Evolutionary conservation across 2,888 invertebrate genomes (phyloP).

Genomic region (Heliconius cydno): DNA sequence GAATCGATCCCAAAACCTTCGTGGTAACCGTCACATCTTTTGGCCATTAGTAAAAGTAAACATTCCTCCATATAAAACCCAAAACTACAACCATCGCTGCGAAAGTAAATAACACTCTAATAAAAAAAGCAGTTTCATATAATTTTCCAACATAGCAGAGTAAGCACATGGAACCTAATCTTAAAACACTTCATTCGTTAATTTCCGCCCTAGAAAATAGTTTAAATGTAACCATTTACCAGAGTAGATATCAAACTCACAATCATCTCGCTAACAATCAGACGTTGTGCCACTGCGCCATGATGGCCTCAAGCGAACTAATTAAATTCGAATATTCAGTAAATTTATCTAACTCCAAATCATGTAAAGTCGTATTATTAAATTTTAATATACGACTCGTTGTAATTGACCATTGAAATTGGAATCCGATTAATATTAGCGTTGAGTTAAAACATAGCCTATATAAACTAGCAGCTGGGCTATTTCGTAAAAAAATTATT

Average conservation of each 20-base stretch:
- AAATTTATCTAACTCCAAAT: constrained; percentile 3
- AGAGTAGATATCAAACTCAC: neutral
- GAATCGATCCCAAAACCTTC: too few species aligned
- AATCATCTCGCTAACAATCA: neutral
- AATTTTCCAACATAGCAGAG: neutral
- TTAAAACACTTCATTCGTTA: neutral
- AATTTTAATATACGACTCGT: constrained; percentile 38
- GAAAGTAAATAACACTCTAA: too few species aligned
- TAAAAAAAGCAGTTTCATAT: too few species aligned
- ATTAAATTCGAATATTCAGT: neutral
- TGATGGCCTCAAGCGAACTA: neutral
- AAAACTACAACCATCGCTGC: too few species aligned
- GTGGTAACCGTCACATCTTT: too few species aligned
- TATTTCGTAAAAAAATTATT: neutral
- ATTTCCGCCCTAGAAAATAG: neutral
- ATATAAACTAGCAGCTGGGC: constrained; percentile 2
- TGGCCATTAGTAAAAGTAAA: too few species aligned
- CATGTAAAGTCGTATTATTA: constrained; percentile 31
- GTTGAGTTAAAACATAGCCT: constrained; percentile 15
- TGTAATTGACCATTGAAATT: constrained; percentile 36
- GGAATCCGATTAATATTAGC: constrained; percentile 38
- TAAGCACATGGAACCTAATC: neutral
- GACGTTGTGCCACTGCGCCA: neutral
- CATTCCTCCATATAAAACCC: too few species aligned
- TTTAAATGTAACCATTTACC: neutral